Base-by-base conservation (phyloP, 64 coral and sea anemone species). In the Porites lutea region DNA sequence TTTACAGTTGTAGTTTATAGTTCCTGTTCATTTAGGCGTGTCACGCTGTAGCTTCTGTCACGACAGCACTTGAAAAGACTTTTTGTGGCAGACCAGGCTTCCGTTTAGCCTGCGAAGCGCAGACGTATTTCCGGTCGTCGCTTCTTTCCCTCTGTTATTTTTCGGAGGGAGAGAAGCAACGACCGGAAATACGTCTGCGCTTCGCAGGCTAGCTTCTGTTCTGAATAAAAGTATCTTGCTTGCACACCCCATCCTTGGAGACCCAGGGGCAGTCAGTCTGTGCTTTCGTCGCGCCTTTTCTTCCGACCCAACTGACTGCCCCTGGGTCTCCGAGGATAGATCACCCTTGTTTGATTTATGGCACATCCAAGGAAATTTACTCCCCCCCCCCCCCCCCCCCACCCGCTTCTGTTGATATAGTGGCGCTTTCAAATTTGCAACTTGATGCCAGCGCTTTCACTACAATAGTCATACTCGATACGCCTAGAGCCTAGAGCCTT, bases 341-440 rank as follows among this genome's bases (percentile, higher is more conserved):
- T 71, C n/a, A 23, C 67, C 43, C 67, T 21, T 71, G 67, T 23
- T 71, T 71, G 67, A 71, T 71, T 71, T 71, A 71, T 71, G 43
- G 67, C 67, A 71, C 67, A 71, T 71, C 67, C 67, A 71, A 71
- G 67, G 67, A 71, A 71, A 71, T 71, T 71, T 37, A 43, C 68
- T 19, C 68, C 68, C 68, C 23, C 68, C 68, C 2, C 0, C 22
- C 2, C n/a, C 68, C 68, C 68, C 23, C 68, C 68, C 2, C 0
- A 3, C 2, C n/a, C 2, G n/a, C 68, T 71, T 71, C 68, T 43
- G 22, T 71, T 71, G n/a, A 21, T n/a, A 71, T 4, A 71, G 68
- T 71, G 19, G 68, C 68, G 68, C 68, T 71, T 71, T 71, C n/a
- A n/a, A 23, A 71, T 71, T 71, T 71, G 4, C 68, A 71, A 68